Evolutionary conservation across 2,113 vertebrate genomes (phyloP), one percentile per base, ranked within the genome.

Genomic region (Cynoglossus semilaevis): DNA sequence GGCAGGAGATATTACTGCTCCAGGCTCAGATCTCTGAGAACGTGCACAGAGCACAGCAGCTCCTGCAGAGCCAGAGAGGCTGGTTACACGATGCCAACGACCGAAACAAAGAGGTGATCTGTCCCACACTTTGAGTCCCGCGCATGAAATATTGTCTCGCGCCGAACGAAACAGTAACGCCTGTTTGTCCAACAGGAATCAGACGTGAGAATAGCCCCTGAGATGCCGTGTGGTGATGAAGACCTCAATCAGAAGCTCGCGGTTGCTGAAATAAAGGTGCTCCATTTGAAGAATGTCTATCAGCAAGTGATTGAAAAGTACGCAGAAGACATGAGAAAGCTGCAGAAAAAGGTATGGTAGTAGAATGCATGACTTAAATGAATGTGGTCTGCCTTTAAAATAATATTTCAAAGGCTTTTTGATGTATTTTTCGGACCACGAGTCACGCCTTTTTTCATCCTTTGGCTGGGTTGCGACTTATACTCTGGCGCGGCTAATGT

Each of bases 1-100:
- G 96, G 82, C 95, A 96, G 73, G 94, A 98, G 85, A 96, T 98
- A 64, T 84, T 92, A 58, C 92, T 89, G 64, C 88, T 98, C 4
- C 93, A 96, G n/a, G 93, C 94, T 40, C 91, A 91, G 72, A 94
- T 98, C 88, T 90, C 92, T 63, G 93, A 96, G 80, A 97, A 96
- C 19, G 94, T 97, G 84, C 82, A 95, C 29, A 72, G 92, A 81
- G 92, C 91, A 15, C 93, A 95, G 51, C 95, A 94, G 42, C 93
- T 93, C 56, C 88, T 94, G 67, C 87, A 92, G 74, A 92, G 88
- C 83, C 92, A 91, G 58, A 91, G 91, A 63, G 87, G 89, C 29
- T 90, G 88, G 71, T 90, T 88, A 7, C 93, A 96, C 10, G 91
- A 94, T 1, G 52, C 90, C 1, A 91, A 86, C 41, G 19, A 88